Evolutionary conservation across 2,888 invertebrate genomes (phyloP).

Genomic region (Cephus nigrinus): DNA sequence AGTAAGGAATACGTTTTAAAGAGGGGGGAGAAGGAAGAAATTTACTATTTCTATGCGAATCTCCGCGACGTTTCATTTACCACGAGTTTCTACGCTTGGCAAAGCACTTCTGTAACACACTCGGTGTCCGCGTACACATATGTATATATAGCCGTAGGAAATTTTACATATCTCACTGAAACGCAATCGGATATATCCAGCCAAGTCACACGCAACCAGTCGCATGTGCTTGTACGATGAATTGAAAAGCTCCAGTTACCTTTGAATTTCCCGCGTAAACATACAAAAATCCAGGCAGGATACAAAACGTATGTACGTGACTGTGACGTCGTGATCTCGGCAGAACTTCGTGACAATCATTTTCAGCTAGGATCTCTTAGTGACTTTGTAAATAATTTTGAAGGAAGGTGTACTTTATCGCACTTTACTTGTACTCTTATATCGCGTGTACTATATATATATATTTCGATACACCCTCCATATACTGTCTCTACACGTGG

Average conservation of each 20-base stretch:
- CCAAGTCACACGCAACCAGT: neutral
- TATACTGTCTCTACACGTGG: neutral
- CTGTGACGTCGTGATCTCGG: neutral
- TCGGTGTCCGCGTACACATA: neutral
- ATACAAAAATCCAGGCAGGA: neutral
- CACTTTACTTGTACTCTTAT: neutral
- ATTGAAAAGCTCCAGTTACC: neutral
- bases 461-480: neutral
- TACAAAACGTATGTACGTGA: neutral
- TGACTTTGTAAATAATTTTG: neutral
- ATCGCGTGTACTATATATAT: neutral
- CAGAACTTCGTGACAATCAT: constrained; percentile 58
- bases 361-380: constrained; percentile 30
- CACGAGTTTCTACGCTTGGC: neutral
- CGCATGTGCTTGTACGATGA: neutral
- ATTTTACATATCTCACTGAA: neutral
- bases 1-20: neutral
- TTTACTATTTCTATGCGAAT: constrained; percentile 19
- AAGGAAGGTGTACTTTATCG: neutral
- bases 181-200: neutral
- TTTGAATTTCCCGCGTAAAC: neutral
- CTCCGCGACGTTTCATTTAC: constrained; percentile 14
- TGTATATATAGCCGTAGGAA: constrained; percentile 10
- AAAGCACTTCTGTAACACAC: constrained; percentile 14
- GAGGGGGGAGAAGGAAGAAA: neutral